phyloP scores from a whole-genome alignment of 1,140 invertebrate genomes.

The Chymomyza costata region DNA sequence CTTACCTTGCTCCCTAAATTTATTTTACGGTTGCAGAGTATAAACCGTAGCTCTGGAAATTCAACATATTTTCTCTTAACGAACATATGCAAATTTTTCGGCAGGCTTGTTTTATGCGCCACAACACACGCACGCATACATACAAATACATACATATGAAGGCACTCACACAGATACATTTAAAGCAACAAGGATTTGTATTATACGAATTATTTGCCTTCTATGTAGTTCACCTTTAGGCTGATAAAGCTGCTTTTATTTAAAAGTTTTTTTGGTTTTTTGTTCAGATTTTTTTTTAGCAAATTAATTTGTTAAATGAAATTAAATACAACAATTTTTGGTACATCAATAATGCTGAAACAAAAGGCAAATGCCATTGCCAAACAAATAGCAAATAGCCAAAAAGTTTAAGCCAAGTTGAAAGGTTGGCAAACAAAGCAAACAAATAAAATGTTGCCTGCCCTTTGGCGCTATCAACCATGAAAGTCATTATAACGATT shows the following conservation, averaged over 20 bases:
- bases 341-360: conserved; percentile 26
- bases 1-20: too few species aligned
- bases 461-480: conserved; percentile 43
- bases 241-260: too few species aligned
- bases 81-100: conserved; percentile 27
- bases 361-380: conserved; percentile 4
- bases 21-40: too few species aligned
- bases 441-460: conserved; percentile 6
- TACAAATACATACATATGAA: too few species aligned
- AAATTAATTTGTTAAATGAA: conserved; percentile 66
- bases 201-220: too few species aligned
- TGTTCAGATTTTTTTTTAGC: too few species aligned
- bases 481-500: conserved; percentile 35
- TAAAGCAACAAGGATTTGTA: too few species aligned
- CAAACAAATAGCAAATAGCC: conserved; percentile 7
- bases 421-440: conserved; percentile 32
- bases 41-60: too few species aligned
- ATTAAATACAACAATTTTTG: conserved; percentile 27
- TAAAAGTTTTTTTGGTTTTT: too few species aligned
- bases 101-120: conserved; percentile 8
- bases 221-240: too few species aligned
- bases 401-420: conserved; percentile 11
- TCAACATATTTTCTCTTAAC: conserved; percentile 19
- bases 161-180: too few species aligned
- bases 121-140: too few species aligned